phyloP scores from a whole-genome alignment of 2,113 vertebrate species.

The Bambusicola thoracicus region DNA sequence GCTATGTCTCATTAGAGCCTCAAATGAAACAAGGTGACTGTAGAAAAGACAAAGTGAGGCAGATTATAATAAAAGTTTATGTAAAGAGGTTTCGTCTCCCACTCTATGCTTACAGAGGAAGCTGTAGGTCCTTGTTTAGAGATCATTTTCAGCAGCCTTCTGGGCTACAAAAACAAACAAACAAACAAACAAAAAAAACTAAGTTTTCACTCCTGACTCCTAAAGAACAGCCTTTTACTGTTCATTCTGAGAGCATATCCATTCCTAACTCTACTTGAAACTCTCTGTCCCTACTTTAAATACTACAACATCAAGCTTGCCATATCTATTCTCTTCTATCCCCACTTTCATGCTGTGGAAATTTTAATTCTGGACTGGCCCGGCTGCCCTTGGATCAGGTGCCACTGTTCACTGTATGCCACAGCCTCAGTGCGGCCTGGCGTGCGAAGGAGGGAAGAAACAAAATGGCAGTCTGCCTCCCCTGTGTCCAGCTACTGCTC shows the following conservation, averaged over 20 bases:
- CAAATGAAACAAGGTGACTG: background rate
- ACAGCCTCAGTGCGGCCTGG: background rate
- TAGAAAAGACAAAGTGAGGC: background rate
- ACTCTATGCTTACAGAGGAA: background rate
- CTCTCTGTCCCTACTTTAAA: background rate
- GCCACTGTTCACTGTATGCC: background rate
- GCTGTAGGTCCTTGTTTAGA: background rate
- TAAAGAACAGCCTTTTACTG: background rate
- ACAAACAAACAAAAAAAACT: background rate
- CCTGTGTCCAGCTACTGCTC: background rate
- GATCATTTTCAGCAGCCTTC: background rate
- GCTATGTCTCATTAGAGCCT: background rate
- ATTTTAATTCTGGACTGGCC: background rate
- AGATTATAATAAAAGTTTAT: background rate
- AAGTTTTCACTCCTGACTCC: background rate
- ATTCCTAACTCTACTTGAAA: background rate
- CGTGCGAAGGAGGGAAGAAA: background rate
- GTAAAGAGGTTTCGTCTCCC: background rate
- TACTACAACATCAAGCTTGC: background rate
- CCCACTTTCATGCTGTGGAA: background rate
- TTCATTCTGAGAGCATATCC: background rate
- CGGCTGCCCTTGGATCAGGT: background rate
- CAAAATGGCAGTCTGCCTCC: background rate
- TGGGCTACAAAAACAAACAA: background rate
- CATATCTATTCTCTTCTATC: background rate